These are phyloP conservation scores for Progne subis DNA, from an alignment of 2,113 vertebrate genomes.

Conservation along the genomic window DNA sequence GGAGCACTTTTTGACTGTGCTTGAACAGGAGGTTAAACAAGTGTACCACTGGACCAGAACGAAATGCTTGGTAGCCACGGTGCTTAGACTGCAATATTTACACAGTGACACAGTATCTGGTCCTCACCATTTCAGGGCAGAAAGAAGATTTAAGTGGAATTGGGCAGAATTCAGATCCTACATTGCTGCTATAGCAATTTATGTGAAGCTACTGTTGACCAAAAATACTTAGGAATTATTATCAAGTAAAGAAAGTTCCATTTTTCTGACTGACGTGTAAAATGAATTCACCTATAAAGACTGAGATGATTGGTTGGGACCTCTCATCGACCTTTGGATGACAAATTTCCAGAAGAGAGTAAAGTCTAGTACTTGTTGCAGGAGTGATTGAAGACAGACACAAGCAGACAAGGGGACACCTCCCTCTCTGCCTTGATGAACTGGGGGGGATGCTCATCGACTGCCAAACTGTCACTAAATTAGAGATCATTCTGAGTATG, in stretches of 20 bases:
- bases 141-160: not conserved
- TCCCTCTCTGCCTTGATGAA: not conserved
- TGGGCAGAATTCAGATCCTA: not conserved
- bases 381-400: not conserved
- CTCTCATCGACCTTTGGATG: not conserved
- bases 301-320: not conserved
- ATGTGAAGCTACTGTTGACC: not conserved
- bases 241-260: not conserved
- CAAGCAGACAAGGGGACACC: not conserved
- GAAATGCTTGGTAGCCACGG: not conserved
- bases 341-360: not conserved
- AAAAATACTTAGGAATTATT: not conserved
- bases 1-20: not conserved
- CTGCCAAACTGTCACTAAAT: not conserved
- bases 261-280: not conserved
- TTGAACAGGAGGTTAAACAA: not conserved
- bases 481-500: not conserved
- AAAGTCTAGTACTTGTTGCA: not conserved
- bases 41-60: not conserved
- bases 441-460: fast-evolving
- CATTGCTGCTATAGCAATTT: not conserved
- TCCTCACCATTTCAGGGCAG: not conserved
- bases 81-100: not conserved
- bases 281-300: not conserved
- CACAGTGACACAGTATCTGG: not conserved